Conservation (phyloP, 2,797 vertebrate species). For the Fratercula arctica region DNA sequence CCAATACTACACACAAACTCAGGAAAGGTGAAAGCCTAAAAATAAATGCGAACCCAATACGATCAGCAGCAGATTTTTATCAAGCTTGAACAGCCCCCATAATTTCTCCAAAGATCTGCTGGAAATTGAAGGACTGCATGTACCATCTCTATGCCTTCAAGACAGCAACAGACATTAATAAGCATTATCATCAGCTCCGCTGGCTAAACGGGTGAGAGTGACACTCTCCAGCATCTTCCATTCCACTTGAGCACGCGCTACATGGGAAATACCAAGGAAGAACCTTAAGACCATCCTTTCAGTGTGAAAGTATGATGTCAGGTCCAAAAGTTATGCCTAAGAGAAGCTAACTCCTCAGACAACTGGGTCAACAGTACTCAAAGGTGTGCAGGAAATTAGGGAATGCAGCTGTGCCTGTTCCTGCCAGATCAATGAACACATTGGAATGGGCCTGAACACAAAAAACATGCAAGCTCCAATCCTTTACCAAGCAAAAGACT, state of each 20-base stretch:
- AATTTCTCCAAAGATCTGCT: not conserved
- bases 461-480: not conserved
- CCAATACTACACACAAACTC: not conserved
- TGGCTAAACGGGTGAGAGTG: not conserved
- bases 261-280: not conserved
- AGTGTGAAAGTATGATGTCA: not conserved
- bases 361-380: not conserved
- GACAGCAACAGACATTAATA: not conserved
- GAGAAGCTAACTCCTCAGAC: not conserved
- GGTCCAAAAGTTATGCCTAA: not conserved
- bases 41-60: not conserved
- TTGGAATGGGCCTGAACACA: not conserved
- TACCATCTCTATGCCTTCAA: not conserved
- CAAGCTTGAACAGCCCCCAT: not conserved
- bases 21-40: not conserved
- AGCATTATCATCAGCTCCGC: not conserved
- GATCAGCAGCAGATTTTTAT: not conserved
- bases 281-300: not conserved
- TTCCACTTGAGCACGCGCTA: accelerated
- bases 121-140: not conserved
- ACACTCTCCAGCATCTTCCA: not conserved
- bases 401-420: not conserved
- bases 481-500: not conserved
- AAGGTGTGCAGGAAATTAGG: not conserved
- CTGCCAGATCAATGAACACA: not conserved